Evolutionary conservation across 2,888 invertebrate genomes (phyloP), one percentile per base, ranked within the genome.

Genomic region (Drosophila austrosaltans): DNA sequence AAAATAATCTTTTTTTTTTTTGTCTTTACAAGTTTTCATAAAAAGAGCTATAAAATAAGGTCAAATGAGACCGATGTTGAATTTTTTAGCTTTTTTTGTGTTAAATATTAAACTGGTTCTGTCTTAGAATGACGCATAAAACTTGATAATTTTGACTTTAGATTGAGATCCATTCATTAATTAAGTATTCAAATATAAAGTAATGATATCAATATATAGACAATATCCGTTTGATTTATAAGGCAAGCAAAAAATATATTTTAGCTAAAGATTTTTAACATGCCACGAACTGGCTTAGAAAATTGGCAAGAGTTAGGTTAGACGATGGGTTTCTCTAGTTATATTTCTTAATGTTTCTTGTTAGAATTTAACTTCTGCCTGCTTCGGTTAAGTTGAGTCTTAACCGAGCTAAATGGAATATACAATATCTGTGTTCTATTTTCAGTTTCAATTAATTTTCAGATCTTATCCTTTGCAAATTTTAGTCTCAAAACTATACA

Each of bases 71-170:
- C 36, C 36, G 36, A 36, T 10, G 48, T 48, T 10, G 25, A 12
- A 20, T 16, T 22, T 25, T 48, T 48, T 12, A 25, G 22, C 22
- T 25, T 20, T 48, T 48, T 48, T 48, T 44, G 16, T 22, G 44
- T 48, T 22, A 10, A 48, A 48, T 22, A 8, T 20, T 25, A 48
- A 48, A 48, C 48, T 48, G 48, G 48, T 48, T 48, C 10, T 48
- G 25, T 12, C 16, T 48, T 48, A 48, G 48, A 48, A 48, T 48
- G 48, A 48, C 48, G 48, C 48, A 48, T 48, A 48, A 48, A 48
- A 48, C 22, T 48, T 25, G 12, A 48, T 25, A 48, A 25, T 48
- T 25, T 25, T 22, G 48, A 48, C 16, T 48, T 48, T 25, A 48
- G 48, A 48, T 48, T 48, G 48, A 48, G 48, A 48, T 25, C 22